Conservation (phyloP, 2,797 vertebrate species). For the Rhinatrema bivittatum region DNA sequence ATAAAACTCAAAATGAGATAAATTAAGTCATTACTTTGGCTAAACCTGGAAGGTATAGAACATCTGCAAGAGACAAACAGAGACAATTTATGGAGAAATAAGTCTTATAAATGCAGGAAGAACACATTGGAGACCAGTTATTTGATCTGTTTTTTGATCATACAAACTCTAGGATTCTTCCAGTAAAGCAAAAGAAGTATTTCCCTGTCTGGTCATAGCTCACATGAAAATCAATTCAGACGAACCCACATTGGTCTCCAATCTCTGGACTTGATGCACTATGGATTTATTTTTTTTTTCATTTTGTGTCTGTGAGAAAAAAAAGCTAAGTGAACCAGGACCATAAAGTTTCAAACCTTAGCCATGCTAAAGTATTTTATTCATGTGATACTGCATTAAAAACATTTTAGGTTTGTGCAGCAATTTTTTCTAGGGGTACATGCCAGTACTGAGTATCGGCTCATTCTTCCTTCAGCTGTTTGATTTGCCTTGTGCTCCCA, state of each 20-base stretch:
- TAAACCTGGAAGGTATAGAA: slow-evolving; percentile 20
- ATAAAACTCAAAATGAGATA: slow-evolving; percentile 27
- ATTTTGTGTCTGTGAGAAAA: too few species aligned
- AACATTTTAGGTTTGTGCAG: too few species aligned
- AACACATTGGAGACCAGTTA: slow-evolving; percentile 1
- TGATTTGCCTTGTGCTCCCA: too few species aligned
- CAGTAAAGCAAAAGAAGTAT: slow-evolving; percentile 15
- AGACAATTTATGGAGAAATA: slow-evolving; percentile 32
- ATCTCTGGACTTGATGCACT: too few species aligned
- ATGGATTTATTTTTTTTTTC: too few species aligned
- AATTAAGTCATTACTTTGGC: slow-evolving; percentile 36
- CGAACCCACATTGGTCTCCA: slow-evolving; percentile 7
- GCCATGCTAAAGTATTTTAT: too few species aligned
- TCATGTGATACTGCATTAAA: too few species aligned
- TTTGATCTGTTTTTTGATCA: slow-evolving; percentile 29
- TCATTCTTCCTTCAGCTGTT: too few species aligned
- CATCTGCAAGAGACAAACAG: slow-evolving; percentile 18
- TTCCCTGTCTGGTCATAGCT: slow-evolving; percentile 27
- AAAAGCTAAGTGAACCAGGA: too few species aligned
- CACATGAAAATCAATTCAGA: slow-evolving; percentile 23
- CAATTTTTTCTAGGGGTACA: too few species aligned
- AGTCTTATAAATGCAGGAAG: slow-evolving; percentile 19
- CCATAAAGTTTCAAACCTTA: too few species aligned
- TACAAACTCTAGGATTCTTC: slow-evolving; percentile 15
- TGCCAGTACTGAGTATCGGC: too few species aligned